Evolutionary conservation across 2,888 invertebrate genomes (phyloP), one percentile per base, ranked within the genome.

Genomic region (Anagyrus pseudococci): DNA sequence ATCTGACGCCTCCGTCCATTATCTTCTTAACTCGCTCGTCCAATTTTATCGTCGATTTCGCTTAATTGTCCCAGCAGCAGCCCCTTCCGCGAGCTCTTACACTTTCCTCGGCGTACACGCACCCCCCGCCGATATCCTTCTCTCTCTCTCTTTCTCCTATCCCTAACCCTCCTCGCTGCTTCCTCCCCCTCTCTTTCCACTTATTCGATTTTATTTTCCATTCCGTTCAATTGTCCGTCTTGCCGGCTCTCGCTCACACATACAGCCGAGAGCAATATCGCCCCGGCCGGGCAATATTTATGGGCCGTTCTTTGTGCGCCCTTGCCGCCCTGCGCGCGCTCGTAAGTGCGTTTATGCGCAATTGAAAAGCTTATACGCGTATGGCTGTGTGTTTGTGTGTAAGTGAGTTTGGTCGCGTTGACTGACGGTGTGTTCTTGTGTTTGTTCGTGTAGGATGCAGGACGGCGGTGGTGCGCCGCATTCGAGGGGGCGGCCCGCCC

Each of bases 381-480:
- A 47, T 47, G 47, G 10, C 44, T 44, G 44, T 10, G 44, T 44
- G 7, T 44, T 7, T 15, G 17, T 7, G 44, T 6, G 7, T 6
- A 33, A 26, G 7, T 15, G n/a, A 20, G 17, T 43, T 15, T 43
- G 43, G 17, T 2, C 43, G 17, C 15, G 23, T 15, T 3, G 33
- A 29, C 41, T 37, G 44, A 44, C 23, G 40, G 26, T 29, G 8
- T 26, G 13, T 10, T 4, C 20, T 13, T 57, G 3, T 62, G 40
- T n/a, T 33, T 57, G 70, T 65, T 67, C 23, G 68, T 72, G 58
- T 77, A 62, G 62, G 59, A 80, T 79, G 79, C 75, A 73, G 78
- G 74, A 72, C 70, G 69, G 67, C 26, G 58, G 29, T n/a, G 52
- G 48, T 37, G 58, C n/a, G n/a, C n/a, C n/a, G n/a, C n/a, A n/a